Evolutionary conservation across 1,140 invertebrate species (phyloP).

Genomic region (Samia ricini): DNA sequence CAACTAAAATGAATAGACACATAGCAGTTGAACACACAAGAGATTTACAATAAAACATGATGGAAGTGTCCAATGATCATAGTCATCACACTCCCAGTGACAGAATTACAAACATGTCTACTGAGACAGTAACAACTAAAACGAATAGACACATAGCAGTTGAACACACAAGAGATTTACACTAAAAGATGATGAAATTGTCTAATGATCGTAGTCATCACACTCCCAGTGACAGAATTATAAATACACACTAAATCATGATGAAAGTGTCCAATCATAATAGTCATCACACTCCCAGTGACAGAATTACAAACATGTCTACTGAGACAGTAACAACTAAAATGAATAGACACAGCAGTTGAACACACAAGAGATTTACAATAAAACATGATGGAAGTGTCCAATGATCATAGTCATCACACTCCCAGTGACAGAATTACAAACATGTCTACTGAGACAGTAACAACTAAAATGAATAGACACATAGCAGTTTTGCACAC

Average conservation of each 20-base stretch:
- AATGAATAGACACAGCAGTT: not conserved
- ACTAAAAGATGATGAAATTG: constrained; percentile 1
- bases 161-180: too few relatives aligned
- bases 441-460: constrained; percentile 32
- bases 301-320: constrained; percentile 31
- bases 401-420: constrained; percentile 18
- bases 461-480: constrained; percentile 15
- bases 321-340: constrained; percentile 24
- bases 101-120: constrained; percentile 27
- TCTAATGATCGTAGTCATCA: constrained; percentile 19
- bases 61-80: not conserved
- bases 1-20: constrained; percentile 7
- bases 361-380: too few relatives aligned
- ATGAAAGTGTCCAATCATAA: not conserved
- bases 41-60: not conserved
- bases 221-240: too few relatives aligned
- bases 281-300: constrained; percentile 37
- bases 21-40: not conserved
- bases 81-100: constrained; percentile 38
- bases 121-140: constrained; percentile 24
- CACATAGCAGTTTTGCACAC: not conserved
- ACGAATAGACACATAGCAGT: constrained; percentile 1
- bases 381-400: not conserved
- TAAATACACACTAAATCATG: not conserved
- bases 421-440: constrained; percentile 32